Base-by-base conservation (phyloP, 37 sponge, comb jelly and placozoan genomes). In the Ianthella basta region DNA sequence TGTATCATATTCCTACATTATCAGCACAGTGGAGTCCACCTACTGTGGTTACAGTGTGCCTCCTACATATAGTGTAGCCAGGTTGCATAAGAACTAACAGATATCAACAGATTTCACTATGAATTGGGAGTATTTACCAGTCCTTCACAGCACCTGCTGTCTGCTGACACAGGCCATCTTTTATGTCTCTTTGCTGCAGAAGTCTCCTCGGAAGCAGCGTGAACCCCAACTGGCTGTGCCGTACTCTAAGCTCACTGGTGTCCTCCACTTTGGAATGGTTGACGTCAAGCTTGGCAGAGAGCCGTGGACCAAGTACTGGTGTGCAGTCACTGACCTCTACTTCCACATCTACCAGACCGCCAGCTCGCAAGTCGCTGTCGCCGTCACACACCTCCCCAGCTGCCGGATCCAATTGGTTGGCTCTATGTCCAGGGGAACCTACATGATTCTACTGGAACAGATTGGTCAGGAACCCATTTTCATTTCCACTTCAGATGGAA, bases 341-440 rank as follows among this genome's bases (percentile, higher is more conserved):
- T 81, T 92, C 50, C 86, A 92, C 68, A 80, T 92, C 39, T 92
- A 92, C 68, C 81, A 86, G 39, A 80, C 67, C 56, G 39, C 89
- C 54, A 50, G 55, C 14, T 83, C 89, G 13, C 54, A 79, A 33
- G 27, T 68, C 0, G 83, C 89, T 4, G 57, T 87, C 54, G 44
- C 60, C 4, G 72, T 15, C 36, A 70, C 35, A 4, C 72, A 70
- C 36, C 72, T 70, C 29, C 72, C 72, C 37, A 33, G 72, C 72
- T 35, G 72, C 29, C n/a, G 37, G 72, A 70, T 70, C 36, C 72
- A 70, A 10, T 35, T 70, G 37, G 72, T 70, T 27, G 72, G 72
- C 36, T 70, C 72, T 6, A 33, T 33, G 35, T 6, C 72, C 3
- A 70, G 72, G 29, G 72, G 72, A 10, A 61, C 64, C 10, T 70